A percentile compares a stretch with the other conserved stretches of the same genome.
Evolutionary conservation across 2,888 invertebrate genomes (phyloP).

Genomic region (Drosophila paucipuncta): DNA sequence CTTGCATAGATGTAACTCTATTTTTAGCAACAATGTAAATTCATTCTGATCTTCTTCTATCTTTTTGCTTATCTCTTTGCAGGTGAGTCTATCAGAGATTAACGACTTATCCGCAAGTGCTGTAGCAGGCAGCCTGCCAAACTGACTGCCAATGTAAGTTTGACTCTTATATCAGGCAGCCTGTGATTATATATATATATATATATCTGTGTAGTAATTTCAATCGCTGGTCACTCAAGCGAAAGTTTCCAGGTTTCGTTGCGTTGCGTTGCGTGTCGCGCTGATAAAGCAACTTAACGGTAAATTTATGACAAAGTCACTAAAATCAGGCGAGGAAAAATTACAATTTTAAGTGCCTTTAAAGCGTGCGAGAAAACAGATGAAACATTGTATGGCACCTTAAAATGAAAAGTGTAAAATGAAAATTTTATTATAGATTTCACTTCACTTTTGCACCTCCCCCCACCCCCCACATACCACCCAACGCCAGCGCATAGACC

Average conservation of each 20-base stretch:
- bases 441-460: conserved; percentile 62
- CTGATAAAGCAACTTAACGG: conserved; percentile 65
- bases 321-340: conserved; percentile 55
- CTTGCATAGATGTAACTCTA: not conserved
- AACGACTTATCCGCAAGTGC: conserved; percentile 43
- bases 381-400: conserved; percentile 39
- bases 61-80: conserved; percentile 56
- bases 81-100: conserved; percentile 61
- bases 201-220: not conserved
- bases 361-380: conserved; percentile 59
- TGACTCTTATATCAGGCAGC: not conserved
- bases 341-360: conserved; percentile 62
- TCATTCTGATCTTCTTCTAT: conserved; percentile 15
- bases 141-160: not conserved
- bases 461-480: accelerated
- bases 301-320: conserved; percentile 66
- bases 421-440: conserved; percentile 73
- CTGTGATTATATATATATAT: not conserved
- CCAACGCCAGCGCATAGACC: not conserved
- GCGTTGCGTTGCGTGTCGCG: conserved; percentile 31
- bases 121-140: conserved; percentile 8
- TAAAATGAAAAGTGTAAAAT: conserved; percentile 53
- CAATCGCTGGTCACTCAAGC: conserved; percentile 32
- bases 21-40: conserved; percentile 34
- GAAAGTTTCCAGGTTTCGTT: conserved; percentile 50